A percentile compares a stretch with the other conserved stretches of the same genome.
phyloP scores from a whole-genome alignment of 2,113 vertebrate species.

The Cyprinodon variegatus region DNA sequence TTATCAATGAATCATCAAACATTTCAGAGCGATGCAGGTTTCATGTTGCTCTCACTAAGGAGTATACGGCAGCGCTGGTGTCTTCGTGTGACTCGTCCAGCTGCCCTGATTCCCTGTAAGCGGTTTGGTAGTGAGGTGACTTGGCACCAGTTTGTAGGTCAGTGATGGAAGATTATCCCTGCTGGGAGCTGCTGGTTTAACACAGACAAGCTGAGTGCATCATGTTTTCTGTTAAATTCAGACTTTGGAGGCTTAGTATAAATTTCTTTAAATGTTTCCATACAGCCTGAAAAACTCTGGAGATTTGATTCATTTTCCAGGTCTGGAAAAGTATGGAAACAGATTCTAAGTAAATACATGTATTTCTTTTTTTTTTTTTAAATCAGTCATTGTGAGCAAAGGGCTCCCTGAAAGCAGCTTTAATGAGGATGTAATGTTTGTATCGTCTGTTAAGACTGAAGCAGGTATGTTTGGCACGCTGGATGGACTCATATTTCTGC shows the following conservation, averaged over 20 bases:
- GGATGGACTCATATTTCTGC: no score
- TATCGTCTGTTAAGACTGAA: no score
- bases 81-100: constrained; percentile 22
- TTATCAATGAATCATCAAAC: background rate
- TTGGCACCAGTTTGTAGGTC: constrained; percentile 58
- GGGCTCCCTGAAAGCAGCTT: no score
- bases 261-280: background rate
- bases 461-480: no score
- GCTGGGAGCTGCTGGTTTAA: background rate
- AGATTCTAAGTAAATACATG: background rate
- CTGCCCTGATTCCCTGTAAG: constrained; percentile 46
- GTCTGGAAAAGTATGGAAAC: background rate
- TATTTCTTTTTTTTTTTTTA: background rate
- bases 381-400: no score
- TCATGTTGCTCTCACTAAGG: background rate
- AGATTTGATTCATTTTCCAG: background rate
- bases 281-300: background rate
- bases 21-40: background rate
- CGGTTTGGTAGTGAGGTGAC: constrained; percentile 34
- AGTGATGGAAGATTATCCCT: constrained; percentile 34
- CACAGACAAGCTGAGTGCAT: background rate
- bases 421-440: no score
- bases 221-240: background rate
- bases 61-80: background rate
- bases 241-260: background rate